Evolutionary conservation across 2,888 invertebrate species (phyloP).

Genomic region (Caenorhabditis sp.): DNA sequence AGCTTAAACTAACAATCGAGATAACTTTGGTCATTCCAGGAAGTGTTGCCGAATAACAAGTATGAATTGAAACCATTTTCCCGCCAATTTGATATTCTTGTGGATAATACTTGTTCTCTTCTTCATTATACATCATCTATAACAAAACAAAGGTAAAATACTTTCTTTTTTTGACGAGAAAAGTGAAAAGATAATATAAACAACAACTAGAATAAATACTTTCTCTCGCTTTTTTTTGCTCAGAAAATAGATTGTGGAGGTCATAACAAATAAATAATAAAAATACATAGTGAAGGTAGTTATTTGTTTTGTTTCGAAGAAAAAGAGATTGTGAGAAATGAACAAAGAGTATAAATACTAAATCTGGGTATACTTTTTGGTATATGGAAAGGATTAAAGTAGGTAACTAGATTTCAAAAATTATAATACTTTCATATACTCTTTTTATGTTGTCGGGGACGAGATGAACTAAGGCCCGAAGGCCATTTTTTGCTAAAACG

Average conservation of each 20-base stretch:
- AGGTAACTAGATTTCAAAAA: neutral
- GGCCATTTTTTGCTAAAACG: too few relatives aligned
- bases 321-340: neutral
- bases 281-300: neutral
- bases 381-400: too few relatives aligned
- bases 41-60: constrained; percentile 49
- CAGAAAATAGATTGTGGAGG: neutral
- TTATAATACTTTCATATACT: neutral
- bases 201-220: neutral
- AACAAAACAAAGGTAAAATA: neutral
- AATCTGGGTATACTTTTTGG: neutral
- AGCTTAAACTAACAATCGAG: constrained; percentile 58
- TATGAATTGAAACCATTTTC: constrained; percentile 53
- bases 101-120: constrained; percentile 15
- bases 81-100: constrained; percentile 33
- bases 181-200: too few relatives aligned
- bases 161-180: too few relatives aligned
- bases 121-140: neutral
- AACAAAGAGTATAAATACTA: neutral
- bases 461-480: too few relatives aligned
- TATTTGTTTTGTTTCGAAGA: neutral
- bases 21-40: constrained; percentile 58
- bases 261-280: neutral
- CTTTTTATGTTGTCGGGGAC: too few relatives aligned
- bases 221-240: neutral